phyloP scores from a whole-genome alignment of 2,797 vertebrate genomes.

The Characodon lateralis region DNA sequence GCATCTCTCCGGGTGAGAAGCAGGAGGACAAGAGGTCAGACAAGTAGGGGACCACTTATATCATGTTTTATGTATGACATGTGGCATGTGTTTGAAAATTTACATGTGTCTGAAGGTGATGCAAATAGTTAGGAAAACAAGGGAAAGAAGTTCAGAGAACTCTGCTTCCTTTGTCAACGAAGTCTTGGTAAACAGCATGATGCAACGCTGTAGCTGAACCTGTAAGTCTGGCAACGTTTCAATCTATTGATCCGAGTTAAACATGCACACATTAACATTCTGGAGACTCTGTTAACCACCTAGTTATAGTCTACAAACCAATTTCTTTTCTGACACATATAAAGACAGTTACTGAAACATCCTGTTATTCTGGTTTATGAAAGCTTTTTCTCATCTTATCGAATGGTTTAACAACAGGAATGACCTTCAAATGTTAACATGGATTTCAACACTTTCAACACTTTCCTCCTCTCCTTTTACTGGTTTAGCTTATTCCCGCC shows the following conservation, averaged over 20 bases:
- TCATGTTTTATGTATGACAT: slow-evolving; percentile 80
- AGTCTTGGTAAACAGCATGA: slow-evolving; percentile 62
- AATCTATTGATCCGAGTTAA: slow-evolving; percentile 50
- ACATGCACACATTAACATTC: slow-evolving; percentile 33
- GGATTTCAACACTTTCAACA: slow-evolving; percentile 43
- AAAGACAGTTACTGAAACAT: slow-evolving; percentile 15
- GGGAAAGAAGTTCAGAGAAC: slow-evolving; percentile 57
- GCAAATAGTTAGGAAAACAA: slow-evolving; percentile 62
- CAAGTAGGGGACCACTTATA: slow-evolving; percentile 74
- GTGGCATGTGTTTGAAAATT: slow-evolving; percentile 76
- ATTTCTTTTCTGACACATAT: slow-evolving; percentile 1
- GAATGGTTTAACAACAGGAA: slow-evolving; percentile 24
- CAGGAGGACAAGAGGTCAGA: slow-evolving; percentile 78
- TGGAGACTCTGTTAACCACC: slow-evolving; percentile 4
- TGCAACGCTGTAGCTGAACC: slow-evolving; percentile 53
- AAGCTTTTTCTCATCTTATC: slow-evolving; percentile 18
- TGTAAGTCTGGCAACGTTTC: slow-evolving; percentile 37
- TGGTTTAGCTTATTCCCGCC: slow-evolving; percentile 48
- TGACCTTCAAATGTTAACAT: slow-evolving; percentile 65
- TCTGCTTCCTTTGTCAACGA: slow-evolving; percentile 65
- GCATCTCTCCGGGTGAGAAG: slow-evolving; percentile 75
- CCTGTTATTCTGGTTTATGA: slow-evolving; percentile 6
- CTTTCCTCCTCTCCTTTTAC: slow-evolving; percentile 30
- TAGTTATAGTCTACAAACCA: slow-evolving; percentile 14
- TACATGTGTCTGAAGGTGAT: slow-evolving; percentile 79